phyloP scores from a whole-genome alignment of 1,140 invertebrate species.

The Diorhabda carinulata region DNA sequence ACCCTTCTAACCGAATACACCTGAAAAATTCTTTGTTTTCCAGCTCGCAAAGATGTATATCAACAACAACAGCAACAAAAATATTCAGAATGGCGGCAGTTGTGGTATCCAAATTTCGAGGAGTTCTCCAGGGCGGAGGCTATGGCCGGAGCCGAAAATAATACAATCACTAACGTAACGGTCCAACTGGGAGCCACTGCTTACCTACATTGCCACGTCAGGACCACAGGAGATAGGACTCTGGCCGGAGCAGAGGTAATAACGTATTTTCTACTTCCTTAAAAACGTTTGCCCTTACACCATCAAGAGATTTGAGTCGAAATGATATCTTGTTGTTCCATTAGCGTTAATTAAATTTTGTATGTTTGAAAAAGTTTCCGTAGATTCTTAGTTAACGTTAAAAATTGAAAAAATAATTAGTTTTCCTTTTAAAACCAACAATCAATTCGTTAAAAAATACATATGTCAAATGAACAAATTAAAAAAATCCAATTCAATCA shows the following conservation, averaged over 20 bases:
- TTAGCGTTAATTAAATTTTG: too few relatives aligned
- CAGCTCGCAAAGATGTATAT: background rate
- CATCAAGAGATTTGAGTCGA: background rate
- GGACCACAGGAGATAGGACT: constrained; percentile 56
- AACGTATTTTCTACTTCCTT: background rate
- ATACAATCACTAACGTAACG: constrained; percentile 66
- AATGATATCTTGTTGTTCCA: too few relatives aligned
- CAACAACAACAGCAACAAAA: constrained; percentile 25
- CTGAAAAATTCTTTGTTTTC: background rate
- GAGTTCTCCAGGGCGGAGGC: constrained; percentile 42
- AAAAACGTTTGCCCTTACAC: background rate
- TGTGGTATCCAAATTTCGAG: constrained; percentile 45
- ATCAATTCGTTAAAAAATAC: too few relatives aligned
- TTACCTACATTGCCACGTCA: constrained; percentile 67
- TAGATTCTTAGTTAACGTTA: too few relatives aligned
- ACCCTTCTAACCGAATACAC: too few relatives aligned
- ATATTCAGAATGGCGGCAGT: constrained; percentile 42
- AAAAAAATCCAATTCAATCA: too few relatives aligned
- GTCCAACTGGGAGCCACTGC: constrained; percentile 68
- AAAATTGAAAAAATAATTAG: too few relatives aligned
- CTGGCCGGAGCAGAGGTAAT: constrained; percentile 44
- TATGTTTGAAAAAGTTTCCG: too few relatives aligned
- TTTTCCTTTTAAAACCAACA: too few relatives aligned
- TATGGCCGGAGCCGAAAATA: constrained; percentile 51
- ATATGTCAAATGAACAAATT: too few relatives aligned